phyloP scores from a whole-genome alignment of 2,797 vertebrate species.

The Crax fasciolata region DNA sequence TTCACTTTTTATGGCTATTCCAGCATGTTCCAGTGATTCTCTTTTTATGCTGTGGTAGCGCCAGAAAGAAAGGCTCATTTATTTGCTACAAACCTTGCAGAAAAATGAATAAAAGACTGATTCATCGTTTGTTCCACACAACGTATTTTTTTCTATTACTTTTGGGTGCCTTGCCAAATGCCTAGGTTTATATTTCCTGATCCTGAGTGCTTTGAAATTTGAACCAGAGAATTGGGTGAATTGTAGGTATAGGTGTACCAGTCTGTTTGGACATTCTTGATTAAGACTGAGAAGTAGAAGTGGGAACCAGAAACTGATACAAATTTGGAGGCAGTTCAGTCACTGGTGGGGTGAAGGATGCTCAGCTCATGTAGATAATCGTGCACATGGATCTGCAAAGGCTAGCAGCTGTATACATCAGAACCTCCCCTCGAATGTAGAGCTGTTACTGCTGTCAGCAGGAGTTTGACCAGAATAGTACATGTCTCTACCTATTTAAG shows the following conservation, averaged over 20 bases:
- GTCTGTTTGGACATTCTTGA: not conserved
- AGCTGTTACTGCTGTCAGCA: not conserved
- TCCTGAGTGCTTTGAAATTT: slow-evolving; percentile 50
- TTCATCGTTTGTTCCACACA: slow-evolving; percentile 72
- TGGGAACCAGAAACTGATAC: not conserved
- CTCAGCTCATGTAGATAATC: not conserved
- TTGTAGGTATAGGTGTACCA: not conserved
- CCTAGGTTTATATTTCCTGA: slow-evolving; percentile 45
- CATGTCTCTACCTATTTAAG: not conserved
- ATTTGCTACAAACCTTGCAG: slow-evolving; percentile 77
- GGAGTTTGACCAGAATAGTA: not conserved
- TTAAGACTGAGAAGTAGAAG: slow-evolving; percentile 15
- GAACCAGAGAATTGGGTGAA: slow-evolving; percentile 54
- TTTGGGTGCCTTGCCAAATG: slow-evolving; percentile 42
- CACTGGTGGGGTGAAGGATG: not conserved
- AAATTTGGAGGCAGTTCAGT: not conserved
- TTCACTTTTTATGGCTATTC: slow-evolving; percentile 76
- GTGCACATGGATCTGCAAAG: not conserved
- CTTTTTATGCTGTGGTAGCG: slow-evolving; percentile 78
- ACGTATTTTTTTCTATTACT: slow-evolving; percentile 47
- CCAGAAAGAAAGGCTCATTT: slow-evolving; percentile 75
- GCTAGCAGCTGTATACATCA: not conserved
- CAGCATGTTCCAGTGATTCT: slow-evolving; percentile 74
- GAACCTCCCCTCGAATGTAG: not conserved
- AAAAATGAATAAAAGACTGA: slow-evolving; percentile 76